A percentile compares a stretch with the other conserved stretches of the same genome.
Conservation (phyloP, 1,140 invertebrate species). For the Atta texana region DNA sequence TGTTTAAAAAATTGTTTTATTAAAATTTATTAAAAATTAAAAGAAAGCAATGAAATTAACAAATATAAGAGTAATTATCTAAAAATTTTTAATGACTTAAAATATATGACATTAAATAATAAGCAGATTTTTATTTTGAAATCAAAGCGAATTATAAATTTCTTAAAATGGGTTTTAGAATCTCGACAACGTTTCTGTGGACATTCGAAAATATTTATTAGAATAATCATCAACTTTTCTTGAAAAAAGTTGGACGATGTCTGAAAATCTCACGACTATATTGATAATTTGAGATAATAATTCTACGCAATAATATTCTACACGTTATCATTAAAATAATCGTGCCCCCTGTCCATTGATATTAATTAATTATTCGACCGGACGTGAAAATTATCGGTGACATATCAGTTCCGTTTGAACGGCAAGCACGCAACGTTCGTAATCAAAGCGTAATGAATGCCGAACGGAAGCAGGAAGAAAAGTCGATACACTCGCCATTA, state of each 20-base stretch:
- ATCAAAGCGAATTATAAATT: neutral
- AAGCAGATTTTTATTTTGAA: neutral
- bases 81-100: neutral
- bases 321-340: conserved; percentile 12
- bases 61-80: neutral
- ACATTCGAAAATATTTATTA: neutral
- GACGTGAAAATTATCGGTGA: conserved; percentile 16
- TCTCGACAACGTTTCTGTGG: neutral
- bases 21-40: conserved; percentile 18
- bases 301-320: neutral
- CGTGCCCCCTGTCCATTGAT: neutral
- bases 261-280: neutral
- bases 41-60: neutral
- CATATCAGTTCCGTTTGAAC: conserved; percentile 16
- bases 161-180: neutral
- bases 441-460: conserved; percentile 43
- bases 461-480: conserved; percentile 65
- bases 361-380: conserved; percentile 36
- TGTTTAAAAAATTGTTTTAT: neutral
- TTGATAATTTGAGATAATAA: conserved; percentile 7
- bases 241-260: neutral
- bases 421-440: conserved; percentile 26
- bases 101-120: neutral
- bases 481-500: conserved; percentile 56
- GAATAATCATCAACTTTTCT: neutral